These are phyloP conservation scores for Alloscopus bannaensis DNA, from an alignment of 2,888 invertebrate genomes.

Conservation along the genomic window DNA sequence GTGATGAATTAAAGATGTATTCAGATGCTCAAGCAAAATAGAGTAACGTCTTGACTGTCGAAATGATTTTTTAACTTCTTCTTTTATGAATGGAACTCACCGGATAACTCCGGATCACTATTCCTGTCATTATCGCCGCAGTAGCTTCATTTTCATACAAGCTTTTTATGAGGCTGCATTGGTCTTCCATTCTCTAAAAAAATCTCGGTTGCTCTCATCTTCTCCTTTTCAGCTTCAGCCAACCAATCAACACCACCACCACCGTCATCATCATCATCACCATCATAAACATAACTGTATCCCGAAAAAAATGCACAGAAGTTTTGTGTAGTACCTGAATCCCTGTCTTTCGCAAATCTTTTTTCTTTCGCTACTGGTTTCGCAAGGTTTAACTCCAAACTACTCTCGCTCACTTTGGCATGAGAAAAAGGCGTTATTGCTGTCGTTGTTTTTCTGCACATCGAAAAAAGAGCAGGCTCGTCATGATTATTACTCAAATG, in stretches of 20 bases:
- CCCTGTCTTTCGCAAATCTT: neutral
- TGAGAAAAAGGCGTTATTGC: constrained; percentile 4
- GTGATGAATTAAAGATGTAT: neutral
- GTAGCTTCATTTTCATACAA: neutral
- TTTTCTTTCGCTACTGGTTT: constrained; percentile 45
- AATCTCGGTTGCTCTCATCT: neutral
- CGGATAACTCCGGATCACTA: constrained; percentile 30
- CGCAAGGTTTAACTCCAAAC: constrained; percentile 26
- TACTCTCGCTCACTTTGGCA: neutral
- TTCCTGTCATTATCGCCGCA: neutral
- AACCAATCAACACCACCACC: constrained; percentile 5
- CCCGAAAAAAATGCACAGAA: neutral
- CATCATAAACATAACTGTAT: constrained; percentile 43
- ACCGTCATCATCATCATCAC: constrained; percentile 4
- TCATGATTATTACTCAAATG: constrained; percentile 6
- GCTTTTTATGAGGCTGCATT: neutral
- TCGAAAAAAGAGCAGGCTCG: too few relatives aligned
- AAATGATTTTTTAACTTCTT: too few relatives aligned
- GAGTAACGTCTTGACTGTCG: too few relatives aligned
- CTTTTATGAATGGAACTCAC: neutral
- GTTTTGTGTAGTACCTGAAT: constrained; percentile 12
- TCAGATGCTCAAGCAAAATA: neutral
- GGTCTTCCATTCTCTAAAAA: neutral
- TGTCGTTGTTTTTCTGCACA: neutral
- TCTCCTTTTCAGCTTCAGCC: neutral